Base-by-base conservation (phyloP, 2,113 vertebrate species). In the Cariama cristata region DNA sequence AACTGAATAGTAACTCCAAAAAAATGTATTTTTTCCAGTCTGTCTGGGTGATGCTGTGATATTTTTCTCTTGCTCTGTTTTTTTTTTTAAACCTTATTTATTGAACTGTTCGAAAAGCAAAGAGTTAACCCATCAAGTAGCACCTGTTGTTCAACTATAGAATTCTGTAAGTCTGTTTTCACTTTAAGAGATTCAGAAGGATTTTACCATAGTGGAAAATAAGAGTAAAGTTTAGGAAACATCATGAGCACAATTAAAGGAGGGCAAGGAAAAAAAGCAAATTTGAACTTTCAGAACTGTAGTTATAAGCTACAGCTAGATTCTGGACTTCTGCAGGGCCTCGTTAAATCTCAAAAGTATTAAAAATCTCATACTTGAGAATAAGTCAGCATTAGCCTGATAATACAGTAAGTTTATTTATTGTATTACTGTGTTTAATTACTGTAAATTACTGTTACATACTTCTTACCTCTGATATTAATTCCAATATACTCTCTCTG, bases 381-480 rank as follows among this genome's bases (percentile, higher is more conserved):
- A 72, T 40, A 45, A 26, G 1, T 8, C 9, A 77, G 14, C 38
- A 59, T 14, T 74, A 45, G 20, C 40, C 35, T n/a, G 12, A 18
- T 67, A 49, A 77, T n/a, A 55, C 4, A 33, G 13, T 27, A 42
- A 14, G 10, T 38, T 72, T 92, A 56, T 40, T 82, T 67, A 50
- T 42, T 15, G 8, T 27, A 58, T 12, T 44, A 38, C 8, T 8
- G 4, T 38, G 38, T 38, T 38, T 38, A 82, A 45, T 67, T 72
- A 63, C 7, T 28, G 7, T 53, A 33, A 82, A 21, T 59, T 24
- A 77, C 11, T 56, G 33, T 52, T 30, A 32, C 4, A 40, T 23
- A 50, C 27, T 58, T 47, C 93, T 96, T 98, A 99, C 99, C 99
- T 99, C 96, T 47, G 98, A 99, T 84, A 99, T 97, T 53, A 99